Conservation (phyloP, 35 echinoderm and acorn worm genomes). For the Eucidaris tribuloides region DNA sequence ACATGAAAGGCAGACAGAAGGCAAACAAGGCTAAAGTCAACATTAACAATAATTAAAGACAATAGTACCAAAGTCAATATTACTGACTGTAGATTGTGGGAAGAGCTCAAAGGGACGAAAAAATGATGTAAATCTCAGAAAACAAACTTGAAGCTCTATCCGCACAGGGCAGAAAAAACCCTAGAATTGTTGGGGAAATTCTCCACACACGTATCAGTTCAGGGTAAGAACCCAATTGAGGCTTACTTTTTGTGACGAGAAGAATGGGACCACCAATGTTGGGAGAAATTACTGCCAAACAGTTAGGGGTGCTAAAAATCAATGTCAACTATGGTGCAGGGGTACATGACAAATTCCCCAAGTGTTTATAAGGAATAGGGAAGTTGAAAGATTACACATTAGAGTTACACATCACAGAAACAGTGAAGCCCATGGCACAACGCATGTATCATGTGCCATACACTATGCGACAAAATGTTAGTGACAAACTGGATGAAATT, state of each 20-base stretch:
- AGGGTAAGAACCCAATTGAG: neutral
- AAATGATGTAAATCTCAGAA: conserved; percentile 43
- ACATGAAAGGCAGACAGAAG: too few species aligned
- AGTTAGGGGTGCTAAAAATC: conserved; percentile 30
- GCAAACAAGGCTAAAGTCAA: too few species aligned
- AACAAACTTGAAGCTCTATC: conserved; percentile 33
- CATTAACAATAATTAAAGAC: conserved; percentile 63
- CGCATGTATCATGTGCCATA: conserved; percentile 46
- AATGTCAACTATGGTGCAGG: conserved; percentile 6
- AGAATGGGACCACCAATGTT: conserved; percentile 39
- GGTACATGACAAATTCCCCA: conserved; percentile 17
- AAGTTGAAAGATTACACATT: conserved; percentile 53
- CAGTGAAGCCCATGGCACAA: conserved; percentile 61
- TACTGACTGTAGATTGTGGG: conserved; percentile 39
- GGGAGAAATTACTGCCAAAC: neutral
- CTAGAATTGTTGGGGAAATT: conserved; percentile 57
- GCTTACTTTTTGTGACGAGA: conserved; percentile 51
- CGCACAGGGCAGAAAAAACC: conserved; percentile 59
- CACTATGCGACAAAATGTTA: conserved; percentile 34
- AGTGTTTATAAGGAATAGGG: conserved; percentile 53
- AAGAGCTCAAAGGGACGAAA: conserved; percentile 36
- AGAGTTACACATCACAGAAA: conserved; percentile 40
- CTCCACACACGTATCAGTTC: neutral
- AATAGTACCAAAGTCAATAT: conserved; percentile 35
- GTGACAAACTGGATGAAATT: conserved; percentile 62